phyloP scores from a whole-genome alignment of 37 sponge, comb jelly and placozoan species.

The Aplysina aerophoba region DNA sequence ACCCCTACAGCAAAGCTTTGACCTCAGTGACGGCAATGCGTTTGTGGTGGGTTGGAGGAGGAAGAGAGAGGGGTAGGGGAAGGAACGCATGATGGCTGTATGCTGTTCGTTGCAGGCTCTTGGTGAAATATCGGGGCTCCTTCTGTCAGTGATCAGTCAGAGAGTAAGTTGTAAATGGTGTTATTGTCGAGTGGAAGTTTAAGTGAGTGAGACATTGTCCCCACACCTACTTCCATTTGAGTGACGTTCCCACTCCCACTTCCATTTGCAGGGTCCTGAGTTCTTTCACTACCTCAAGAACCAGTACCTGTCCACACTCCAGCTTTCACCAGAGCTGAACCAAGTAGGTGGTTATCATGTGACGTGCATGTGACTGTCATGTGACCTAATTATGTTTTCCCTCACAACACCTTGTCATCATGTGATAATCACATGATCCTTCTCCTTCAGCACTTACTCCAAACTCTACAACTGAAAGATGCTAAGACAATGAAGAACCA shows the following conservation, averaged over 20 bases:
- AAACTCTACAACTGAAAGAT: constrained; percentile 33
- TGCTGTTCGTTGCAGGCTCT: constrained; percentile 6
- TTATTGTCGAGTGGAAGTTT: no score
- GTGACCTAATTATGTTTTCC: neutral
- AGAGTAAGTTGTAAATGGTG: neutral
- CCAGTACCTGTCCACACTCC: constrained; percentile 54
- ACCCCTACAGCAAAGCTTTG: constrained; percentile 67
- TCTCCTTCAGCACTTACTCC: constrained; percentile 8
- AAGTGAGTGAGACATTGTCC: neutral
- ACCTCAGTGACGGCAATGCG: constrained; percentile 75
- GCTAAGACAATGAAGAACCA: constrained; percentile 41
- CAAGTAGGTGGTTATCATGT: constrained; percentile 46
- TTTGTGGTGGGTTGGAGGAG: constrained; percentile 50
- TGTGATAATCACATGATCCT: neutral
- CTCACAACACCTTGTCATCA: neutral
- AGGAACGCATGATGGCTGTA: neutral
- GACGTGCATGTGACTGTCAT: neutral
- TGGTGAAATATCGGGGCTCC: constrained; percentile 11
- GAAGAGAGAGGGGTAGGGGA: neutral
- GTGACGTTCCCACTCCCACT: neutral
- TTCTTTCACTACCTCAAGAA: constrained; percentile 48
- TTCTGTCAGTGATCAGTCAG: constrained; percentile 8
- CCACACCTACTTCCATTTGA: neutral
- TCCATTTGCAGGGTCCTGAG: constrained; percentile 55
- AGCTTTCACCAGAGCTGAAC: constrained; percentile 46